Base-by-base conservation (phyloP, 1,140 invertebrate genomes). In the Zaprionus vittiger region DNA sequence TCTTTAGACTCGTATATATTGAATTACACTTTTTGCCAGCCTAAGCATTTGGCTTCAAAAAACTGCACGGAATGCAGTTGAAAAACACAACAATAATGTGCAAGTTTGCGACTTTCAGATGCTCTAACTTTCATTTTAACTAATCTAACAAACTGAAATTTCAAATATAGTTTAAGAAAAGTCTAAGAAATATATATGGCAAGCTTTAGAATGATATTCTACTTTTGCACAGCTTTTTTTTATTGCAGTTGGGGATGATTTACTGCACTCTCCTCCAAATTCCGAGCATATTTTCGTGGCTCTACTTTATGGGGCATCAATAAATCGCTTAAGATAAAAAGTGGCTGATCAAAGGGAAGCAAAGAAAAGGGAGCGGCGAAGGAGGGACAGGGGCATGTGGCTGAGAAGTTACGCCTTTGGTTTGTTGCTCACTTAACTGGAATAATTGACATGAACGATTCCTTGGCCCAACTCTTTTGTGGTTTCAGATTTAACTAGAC, bases 401-500 rank as follows among this genome's bases (percentile, higher is more conserved):
- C 20, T 34, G 56, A 56, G 55, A 22, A 61, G 47, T 60, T 63
- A 65, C 41, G 72, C 63, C 81, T 82, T 82, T 90, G 87, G 83
- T 91, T 87, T 91, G 87, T 76, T 91, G 87, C 85, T 91, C 87
- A 91, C 83, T 91, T 91, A 87, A 91, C 78, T 91, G 87, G 87
- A 91, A 91, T 91, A 91, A 91, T 91, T 91, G 87, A 91, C 87
- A 91, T 91, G 87, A 91, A 91, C 87, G 87, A 91, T 91, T 91
- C 84, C 81, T 77, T 81, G 78, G 74, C 37, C 78, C 75, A 78
- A 81, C 86, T 85, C 85, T 90, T 90, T 91, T 90, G 85, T 85
- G 85, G 85, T 91, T 90, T 90, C 85, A 85, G 90, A 89, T 90
- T 90, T 85, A 82, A 77, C 81, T 74, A 84, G 73, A 84, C 68